These are phyloP conservation scores for Pheosia gnoma DNA, from an alignment of 2,888 invertebrate genomes.

Conservation along the genomic window DNA sequence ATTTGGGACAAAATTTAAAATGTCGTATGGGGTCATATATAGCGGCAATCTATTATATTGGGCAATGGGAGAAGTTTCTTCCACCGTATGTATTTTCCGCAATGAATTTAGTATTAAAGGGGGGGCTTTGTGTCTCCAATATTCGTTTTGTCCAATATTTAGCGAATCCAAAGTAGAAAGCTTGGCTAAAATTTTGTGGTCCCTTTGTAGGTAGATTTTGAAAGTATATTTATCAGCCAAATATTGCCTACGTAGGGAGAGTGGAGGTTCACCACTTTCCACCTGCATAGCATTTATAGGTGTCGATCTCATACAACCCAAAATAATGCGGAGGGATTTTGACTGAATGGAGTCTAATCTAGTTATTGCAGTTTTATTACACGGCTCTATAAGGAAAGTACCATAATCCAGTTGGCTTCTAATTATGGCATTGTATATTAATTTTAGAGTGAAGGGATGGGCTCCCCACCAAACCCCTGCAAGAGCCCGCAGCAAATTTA, in stretches of 20 bases:
- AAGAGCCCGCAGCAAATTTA: constrained; percentile 20
- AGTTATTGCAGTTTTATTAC: not conserved
- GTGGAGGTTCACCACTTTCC: constrained; percentile 6
- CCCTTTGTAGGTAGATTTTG: too few relatives aligned
- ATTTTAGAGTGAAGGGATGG: constrained; percentile 13
- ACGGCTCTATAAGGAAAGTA: not conserved
- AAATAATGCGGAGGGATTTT: constrained; percentile 7
- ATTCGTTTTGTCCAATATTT: too few relatives aligned
- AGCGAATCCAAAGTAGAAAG: too few relatives aligned
- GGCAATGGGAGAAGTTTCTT: too few relatives aligned
- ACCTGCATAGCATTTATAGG: constrained; percentile 2
- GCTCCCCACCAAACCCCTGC: constrained; percentile 21
- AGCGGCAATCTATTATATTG: too few relatives aligned
- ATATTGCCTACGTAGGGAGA: constrained; percentile 1
- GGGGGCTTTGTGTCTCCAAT: too few relatives aligned
- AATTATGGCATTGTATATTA: constrained; percentile 13
- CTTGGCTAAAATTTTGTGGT: too few relatives aligned
- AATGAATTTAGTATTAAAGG: too few relatives aligned
- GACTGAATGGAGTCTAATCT: constrained; percentile 1
- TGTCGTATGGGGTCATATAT: too few relatives aligned
- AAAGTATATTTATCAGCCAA: not conserved
- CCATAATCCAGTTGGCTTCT: constrained; percentile 13
- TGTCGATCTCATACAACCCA: not conserved
- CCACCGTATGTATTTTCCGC: too few relatives aligned
- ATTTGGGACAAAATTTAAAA: too few relatives aligned